Conservation (phyloP, 2,888 invertebrate genomes). For the Drepanosiphum platanoidis region DNA sequence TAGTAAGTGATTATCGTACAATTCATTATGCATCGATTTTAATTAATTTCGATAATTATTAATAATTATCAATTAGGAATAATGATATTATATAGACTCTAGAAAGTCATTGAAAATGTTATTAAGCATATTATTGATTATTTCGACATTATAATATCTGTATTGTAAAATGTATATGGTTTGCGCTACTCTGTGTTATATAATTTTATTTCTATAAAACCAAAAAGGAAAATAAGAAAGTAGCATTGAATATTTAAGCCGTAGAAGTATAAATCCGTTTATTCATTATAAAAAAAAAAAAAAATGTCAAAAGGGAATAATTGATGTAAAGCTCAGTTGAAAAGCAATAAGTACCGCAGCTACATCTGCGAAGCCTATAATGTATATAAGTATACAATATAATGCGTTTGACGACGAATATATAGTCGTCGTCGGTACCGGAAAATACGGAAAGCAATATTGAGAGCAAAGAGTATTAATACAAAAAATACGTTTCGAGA, state of each 20-base stretch:
- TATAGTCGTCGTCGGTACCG: not conserved
- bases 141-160: too few relatives aligned
- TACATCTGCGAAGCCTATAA: not conserved
- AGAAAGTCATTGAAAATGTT: too few relatives aligned
- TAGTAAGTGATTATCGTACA: too few relatives aligned
- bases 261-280: not conserved
- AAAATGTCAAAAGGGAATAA: not conserved
- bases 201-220: not conserved
- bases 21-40: too few relatives aligned
- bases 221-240: not conserved
- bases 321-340: not conserved
- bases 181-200: not conserved
- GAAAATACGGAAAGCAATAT: not conserved
- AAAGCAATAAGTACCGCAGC: not conserved
- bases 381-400: not conserved
- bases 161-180: too few relatives aligned
- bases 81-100: too few relatives aligned
- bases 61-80: too few relatives aligned
- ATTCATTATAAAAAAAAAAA: not conserved
- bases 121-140: too few relatives aligned
- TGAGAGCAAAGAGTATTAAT: not conserved
- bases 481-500: not conserved
- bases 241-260: not conserved
- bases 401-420: not conserved
- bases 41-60: too few relatives aligned